Base-by-base conservation (phyloP, 2,113 vertebrate species). In the Dasyornis broadbenti region DNA sequence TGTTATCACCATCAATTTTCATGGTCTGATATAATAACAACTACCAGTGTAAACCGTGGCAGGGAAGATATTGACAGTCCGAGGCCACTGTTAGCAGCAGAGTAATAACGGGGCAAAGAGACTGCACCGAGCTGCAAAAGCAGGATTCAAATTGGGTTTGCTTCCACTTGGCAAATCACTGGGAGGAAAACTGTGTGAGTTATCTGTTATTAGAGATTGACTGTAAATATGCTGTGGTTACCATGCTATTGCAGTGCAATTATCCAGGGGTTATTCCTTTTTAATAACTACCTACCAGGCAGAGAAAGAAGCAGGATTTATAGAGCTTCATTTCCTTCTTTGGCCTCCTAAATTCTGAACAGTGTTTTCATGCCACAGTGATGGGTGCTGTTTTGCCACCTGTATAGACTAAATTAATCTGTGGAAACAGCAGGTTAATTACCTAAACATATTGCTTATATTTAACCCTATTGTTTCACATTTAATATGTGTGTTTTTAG, bases 1-100 rank as follows among this genome's bases (percentile, higher is more conserved):
- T 90, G 85, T 97, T 98, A 98, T 96, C 96, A 94, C 96, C 93
- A 97, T 97, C 94, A 92, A 95, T 97, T 96, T 96, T 97, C 95
- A 69, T 97, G 96, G 96, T 95, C 95, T 97, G 97, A 97, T 98
- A 96, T 96, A 98, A 96, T 97, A 97, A 97, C 97, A 97, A 97
- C 97, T 97, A 94, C 96, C 17, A 22, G 92, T 89, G 96, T 96
- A 97, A 97, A 97, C 94, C 21, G 0, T 96, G 96, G 94, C 90
- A 83, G 80, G 88, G 92, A 96, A 91, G 97, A 96, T 96, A 97
- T 94, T 93, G 92, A 94, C 31, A 92, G 94, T 94, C 81, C 42
- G 63, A 93, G 96, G 97, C 97, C 54, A 19, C 92, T 35, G 83
- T 65, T 91, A 93, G 90, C 79, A 82, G 93, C 79, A 60, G 76